Conservation (phyloP, 2,797 vertebrate genomes). For the Decapterus maruadsi region DNA sequence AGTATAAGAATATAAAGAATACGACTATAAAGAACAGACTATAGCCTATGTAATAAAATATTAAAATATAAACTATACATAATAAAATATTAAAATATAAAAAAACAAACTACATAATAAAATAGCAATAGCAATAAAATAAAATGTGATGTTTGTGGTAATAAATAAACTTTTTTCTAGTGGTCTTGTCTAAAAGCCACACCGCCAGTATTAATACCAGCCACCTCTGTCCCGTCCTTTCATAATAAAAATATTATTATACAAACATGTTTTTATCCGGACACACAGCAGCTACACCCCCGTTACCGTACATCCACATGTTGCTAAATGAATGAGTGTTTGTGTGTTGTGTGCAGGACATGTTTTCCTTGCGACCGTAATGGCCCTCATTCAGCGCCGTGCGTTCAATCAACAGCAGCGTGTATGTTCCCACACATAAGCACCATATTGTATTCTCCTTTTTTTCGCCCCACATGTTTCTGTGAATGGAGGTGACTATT, state of each 20-base stretch:
- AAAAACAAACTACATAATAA: no score
- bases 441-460: conserved; percentile 42
- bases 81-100: no score
- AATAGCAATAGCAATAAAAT: no score
- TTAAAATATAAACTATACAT: no score
- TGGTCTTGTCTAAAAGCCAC: no score
- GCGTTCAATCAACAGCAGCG: conserved; percentile 42
- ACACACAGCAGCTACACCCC: conserved; percentile 1
- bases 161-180: no score
- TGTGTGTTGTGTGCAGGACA: conserved; percentile 28
- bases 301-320: conserved; percentile 14
- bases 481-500: conserved; percentile 48
- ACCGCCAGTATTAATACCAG: no score
- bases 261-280: conserved; percentile 10
- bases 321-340: conserved; percentile 41
- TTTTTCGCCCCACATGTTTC: conserved; percentile 44
- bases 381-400: conserved; percentile 39
- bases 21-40: no score
- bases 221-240: not conserved
- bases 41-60: no score
- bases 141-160: no score
- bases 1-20: no score
- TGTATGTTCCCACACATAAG: conserved; percentile 50
- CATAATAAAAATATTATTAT: not conserved
- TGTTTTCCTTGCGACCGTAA: conserved; percentile 54